Evolutionary conservation across 2,113 vertebrate genomes (phyloP), one percentile per base, ranked within the genome.

Genomic region (Nesogale talazaci): DNA sequence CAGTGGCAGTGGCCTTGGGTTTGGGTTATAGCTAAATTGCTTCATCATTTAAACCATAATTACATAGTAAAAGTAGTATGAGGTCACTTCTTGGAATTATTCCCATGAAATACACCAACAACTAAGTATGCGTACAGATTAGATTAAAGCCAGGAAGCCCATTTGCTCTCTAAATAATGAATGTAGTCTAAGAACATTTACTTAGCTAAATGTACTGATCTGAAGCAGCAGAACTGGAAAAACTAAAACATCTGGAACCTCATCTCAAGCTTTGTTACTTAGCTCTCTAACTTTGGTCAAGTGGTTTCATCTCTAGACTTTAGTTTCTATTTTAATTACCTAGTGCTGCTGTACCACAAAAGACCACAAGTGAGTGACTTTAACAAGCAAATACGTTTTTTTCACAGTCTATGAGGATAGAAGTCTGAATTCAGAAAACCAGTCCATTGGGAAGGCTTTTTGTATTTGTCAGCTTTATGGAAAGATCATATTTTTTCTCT

Each of bases 11-110:
- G 46, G 46, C 9, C 46, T 52, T 52, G 46, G 46, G 10, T 52
- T 52, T 9, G 46, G 46, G 46, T 52, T 88, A 95, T 40, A 92
- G 83, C n/a, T 88, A 88, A 90, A 90, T 84, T 80, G 74, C 81
- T 67, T 95, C 79, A 90, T 22, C 77, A 80, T 81, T 92, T 90
- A 93, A 79, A 67, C 29, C 76, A 65, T 95, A 95, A 92, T 96
- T 95, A 86, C 77, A 91, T 95, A 61, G 75, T 92, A 74, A 80
- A 85, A 79, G 36, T 85, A 83, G 34, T 57, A 86, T 94, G 92
- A 95, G 57, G 70, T 95, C 86, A 95, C 9, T 95, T 59, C 90
- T 94, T 93, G 86, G 92, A 92, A 72, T 93, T 97, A 82, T 65
- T 97, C 74, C 82, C 75, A 88, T 57, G 69, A 91, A 91, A 91